Evolutionary conservation across 2,888 invertebrate genomes (phyloP), one percentile per base, ranked within the genome.

Genomic region (Lepeophtheirus nordmannii): DNA sequence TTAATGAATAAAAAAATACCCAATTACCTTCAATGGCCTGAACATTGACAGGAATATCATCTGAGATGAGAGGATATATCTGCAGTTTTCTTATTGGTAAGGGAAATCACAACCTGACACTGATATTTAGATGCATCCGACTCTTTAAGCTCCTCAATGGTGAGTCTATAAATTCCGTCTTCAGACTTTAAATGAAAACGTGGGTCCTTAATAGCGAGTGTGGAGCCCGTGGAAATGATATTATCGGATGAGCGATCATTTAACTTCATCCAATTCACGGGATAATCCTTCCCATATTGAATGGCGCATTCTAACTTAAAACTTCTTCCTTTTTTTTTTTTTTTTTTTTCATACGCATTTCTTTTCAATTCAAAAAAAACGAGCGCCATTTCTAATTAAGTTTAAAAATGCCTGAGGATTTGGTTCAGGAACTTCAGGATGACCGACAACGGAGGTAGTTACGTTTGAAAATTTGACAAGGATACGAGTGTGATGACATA

Each of bases 91-190:
- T 84, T 84, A 75, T 84, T 89, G 69, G 80, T 85, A 0, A 87
- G 79, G 0, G 88, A 85, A 67, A 89, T 85, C 14, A 90, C 77
- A 23, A 92, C 85, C 74, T 89, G 88, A 72, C 91, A 92, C 69
- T 86, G 84, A 75, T 91, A 91, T 72, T 80, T 82, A 7, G 89
- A 91, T 0, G 89, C 88, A 73, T 92, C 91, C 0, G 89, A 90
- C 75, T 91, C 91, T 77, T 91, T 90, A 65, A 91, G 88, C 72
- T 91, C 90, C 76, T 88, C 89, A 17, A 90, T 84, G 83, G 89
- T 85, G 20, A 91, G 77, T 1, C 86, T 85, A 73, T 85, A 90
- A 0, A 88, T 88, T 0, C 88, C 85, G n/a, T 78, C 82, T 72
- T 89, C 88, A 72, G 83, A 85, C 70, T 87, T 80, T 30, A 91